phyloP scores from a whole-genome alignment of 2,113 vertebrate species.

The Condylura cristata region DNA sequence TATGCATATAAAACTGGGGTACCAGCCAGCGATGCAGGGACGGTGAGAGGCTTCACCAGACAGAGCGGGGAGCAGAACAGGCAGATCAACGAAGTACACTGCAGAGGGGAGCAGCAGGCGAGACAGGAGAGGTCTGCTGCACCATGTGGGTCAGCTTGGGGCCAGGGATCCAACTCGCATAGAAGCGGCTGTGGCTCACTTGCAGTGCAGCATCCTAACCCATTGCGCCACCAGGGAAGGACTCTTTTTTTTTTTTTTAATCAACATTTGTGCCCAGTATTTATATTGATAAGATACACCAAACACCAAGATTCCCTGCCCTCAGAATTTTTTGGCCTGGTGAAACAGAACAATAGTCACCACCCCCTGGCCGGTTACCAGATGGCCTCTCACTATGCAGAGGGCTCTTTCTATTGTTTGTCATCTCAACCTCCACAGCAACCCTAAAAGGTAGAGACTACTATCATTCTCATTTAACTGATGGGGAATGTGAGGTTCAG shows the following conservation, averaged over 20 bases:
- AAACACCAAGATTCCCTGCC: background rate
- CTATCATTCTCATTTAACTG: background rate
- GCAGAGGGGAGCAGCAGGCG: too few species aligned
- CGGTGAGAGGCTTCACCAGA: too few species aligned
- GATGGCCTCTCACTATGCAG: background rate
- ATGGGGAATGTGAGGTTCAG: background rate
- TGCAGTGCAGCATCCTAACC: too few species aligned
- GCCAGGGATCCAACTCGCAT: too few species aligned
- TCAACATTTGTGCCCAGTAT: slow-evolving; percentile 40
- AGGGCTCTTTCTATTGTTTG: background rate
- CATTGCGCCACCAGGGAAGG: too few species aligned
- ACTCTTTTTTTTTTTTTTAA: background rate
- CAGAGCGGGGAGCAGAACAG: too few species aligned
- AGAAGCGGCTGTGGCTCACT: too few species aligned
- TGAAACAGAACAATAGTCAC: background rate
- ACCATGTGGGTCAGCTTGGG: too few species aligned
- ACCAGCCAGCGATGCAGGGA: too few species aligned
- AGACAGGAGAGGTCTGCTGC: too few species aligned
- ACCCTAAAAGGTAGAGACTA: background rate
- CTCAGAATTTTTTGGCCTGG: background rate
- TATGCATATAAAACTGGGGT: too few species aligned
- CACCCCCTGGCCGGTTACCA: background rate
- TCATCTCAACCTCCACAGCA: slow-evolving; percentile 27
- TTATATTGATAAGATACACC: background rate
- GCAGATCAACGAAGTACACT: too few species aligned